Conservation (phyloP, 2,888 invertebrate species). For the Andrena praecox region DNA sequence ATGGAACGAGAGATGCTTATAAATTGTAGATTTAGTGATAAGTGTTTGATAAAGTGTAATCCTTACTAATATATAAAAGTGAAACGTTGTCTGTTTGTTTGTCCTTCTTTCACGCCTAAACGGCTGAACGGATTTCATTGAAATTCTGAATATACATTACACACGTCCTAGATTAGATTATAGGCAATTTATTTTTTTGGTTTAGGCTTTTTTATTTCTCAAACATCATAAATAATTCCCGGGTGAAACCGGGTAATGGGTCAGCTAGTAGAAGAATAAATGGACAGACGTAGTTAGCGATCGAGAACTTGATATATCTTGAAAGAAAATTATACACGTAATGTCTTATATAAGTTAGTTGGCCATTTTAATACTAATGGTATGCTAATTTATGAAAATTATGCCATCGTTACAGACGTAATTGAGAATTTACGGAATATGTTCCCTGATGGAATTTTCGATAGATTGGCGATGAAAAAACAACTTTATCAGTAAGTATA, state of each 20-base stretch:
- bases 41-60: background rate
- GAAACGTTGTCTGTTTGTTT: too few species aligned
- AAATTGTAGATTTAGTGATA: background rate
- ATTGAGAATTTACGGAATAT: background rate
- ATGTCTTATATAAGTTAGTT: background rate
- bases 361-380: background rate
- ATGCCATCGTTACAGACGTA: conserved; percentile 20
- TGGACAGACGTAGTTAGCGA: too few species aligned
- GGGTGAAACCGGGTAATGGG: too few species aligned
- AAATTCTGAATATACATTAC: too few species aligned
- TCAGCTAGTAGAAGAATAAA: background rate
- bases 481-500: conserved; percentile 59
- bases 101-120: too few species aligned
- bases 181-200: too few species aligned
- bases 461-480: conserved; percentile 20
- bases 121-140: too few species aligned
- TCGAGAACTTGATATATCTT: too few species aligned
- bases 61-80: too few species aligned
- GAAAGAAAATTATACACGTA: background rate
- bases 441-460: background rate
- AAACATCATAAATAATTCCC: too few species aligned
- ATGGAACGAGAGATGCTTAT: background rate
- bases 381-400: background rate
- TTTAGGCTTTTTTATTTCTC: too few species aligned
- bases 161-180: too few species aligned